phyloP scores from a whole-genome alignment of 2,113 vertebrate species.

The Nothocercus nigrocapillus region DNA sequence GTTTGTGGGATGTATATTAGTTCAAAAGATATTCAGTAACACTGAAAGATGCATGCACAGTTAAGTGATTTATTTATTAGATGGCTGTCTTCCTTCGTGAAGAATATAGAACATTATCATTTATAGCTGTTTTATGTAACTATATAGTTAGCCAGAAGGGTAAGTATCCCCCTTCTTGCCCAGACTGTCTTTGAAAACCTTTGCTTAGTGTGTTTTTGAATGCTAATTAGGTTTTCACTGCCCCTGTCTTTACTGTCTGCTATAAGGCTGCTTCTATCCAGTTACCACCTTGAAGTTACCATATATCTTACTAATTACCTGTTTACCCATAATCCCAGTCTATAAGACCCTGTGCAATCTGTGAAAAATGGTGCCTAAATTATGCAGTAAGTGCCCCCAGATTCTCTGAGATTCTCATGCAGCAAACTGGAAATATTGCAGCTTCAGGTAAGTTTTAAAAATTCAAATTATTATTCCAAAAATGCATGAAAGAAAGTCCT shows the following conservation, averaged over 20 bases:
- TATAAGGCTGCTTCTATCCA: constrained; percentile 14
- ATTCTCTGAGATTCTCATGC: not conserved
- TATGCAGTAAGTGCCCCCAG: constrained; percentile 10
- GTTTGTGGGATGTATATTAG: not conserved
- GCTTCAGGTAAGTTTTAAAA: constrained; percentile 34
- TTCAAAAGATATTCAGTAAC: not conserved
- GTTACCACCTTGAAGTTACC: constrained; percentile 41
- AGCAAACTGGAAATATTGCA: constrained; percentile 27
- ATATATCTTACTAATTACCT: constrained; percentile 56
- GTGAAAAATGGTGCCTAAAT: constrained; percentile 32
- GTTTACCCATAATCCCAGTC: constrained; percentile 34
- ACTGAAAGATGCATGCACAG: not conserved
- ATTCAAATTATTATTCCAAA: constrained; percentile 25
- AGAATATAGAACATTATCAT: not conserved
- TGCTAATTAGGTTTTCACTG: constrained; percentile 39
- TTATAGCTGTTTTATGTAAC: constrained; percentile 17
- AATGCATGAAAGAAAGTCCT: constrained; percentile 28
- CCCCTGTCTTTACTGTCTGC: not conserved
- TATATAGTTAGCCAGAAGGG: not conserved
- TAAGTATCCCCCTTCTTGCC: not conserved
- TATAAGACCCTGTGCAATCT: not conserved
- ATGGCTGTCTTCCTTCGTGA: not conserved
- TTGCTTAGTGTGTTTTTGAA: constrained; percentile 33
- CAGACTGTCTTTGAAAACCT: not conserved
- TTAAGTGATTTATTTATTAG: constrained; percentile 15